phyloP scores from a whole-genome alignment of 2,113 vertebrate genomes.

The Dicrurus megarhynchus region DNA sequence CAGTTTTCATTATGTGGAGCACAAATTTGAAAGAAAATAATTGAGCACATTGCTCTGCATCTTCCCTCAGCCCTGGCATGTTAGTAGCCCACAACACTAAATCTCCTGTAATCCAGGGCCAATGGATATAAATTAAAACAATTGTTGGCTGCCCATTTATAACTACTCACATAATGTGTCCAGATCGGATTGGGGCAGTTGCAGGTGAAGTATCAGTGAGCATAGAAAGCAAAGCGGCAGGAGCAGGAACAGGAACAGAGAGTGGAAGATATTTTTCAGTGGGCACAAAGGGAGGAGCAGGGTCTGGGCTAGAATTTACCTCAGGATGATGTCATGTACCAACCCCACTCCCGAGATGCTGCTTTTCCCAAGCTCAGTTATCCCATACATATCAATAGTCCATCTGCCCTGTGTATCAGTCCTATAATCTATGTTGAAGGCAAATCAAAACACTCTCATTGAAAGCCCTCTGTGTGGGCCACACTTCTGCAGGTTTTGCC shows the following conservation, averaged over 20 bases:
- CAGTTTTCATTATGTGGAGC: background rate
- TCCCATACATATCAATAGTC: background rate
- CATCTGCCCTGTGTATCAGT: background rate
- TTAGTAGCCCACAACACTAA: background rate
- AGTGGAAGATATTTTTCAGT: background rate
- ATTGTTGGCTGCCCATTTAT: background rate
- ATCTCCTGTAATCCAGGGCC: background rate
- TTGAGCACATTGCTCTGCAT: background rate
- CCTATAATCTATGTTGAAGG: background rate
- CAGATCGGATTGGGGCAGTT: background rate
- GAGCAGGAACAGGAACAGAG: background rate
- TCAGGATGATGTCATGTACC: background rate
- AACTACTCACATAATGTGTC: background rate
- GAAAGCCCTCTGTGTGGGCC: background rate
- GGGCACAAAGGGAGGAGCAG: background rate
- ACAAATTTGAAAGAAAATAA: background rate
- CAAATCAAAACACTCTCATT: background rate
- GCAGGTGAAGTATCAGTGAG: background rate
- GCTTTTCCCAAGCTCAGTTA: background rate
- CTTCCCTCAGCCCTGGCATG: background rate
- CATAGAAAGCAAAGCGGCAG: background rate
- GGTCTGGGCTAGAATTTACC: background rate
- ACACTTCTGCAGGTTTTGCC: background rate
- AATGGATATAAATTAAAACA: background rate
- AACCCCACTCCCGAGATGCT: background rate